Base-by-base conservation (phyloP, 2,888 invertebrate species). In the Synanthedon vespiformis region DNA sequence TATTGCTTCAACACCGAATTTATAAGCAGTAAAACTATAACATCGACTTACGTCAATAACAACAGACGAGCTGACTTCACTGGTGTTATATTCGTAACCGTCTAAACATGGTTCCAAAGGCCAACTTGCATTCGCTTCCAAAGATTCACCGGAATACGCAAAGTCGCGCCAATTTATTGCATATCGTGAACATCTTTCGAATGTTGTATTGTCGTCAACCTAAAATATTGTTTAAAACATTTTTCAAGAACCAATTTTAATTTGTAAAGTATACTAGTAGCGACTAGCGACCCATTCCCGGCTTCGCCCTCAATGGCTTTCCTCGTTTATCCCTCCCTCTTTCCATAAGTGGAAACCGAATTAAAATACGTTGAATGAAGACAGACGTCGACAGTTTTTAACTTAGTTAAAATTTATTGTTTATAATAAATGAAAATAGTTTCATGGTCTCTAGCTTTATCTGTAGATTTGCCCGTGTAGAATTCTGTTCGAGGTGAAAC, bases 21-120 rank as follows among this genome's bases (percentile, higher is more conserved):
- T 49, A 13, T 18, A 49, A 8, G 4, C n/a, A 51, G 10, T 16
- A 13, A 41, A 51, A 12, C 40, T 40, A 51, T 27, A 50, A 18
- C n/a, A 27, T 4, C 13, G n/a, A 75, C 90, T 87, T 89, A 95
- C 94, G 81, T 96, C 95, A 61, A 94, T 93, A 14, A 96, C 95
- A 61, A 95, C 91, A 11, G 95, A 95, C 1, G 95, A 95, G 58
- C 80, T 80, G 3, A 94, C 88, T 68, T 90, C 89, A 4, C 90
- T 89, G 52, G 80, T 90, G 63, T 95, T 90, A 67, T 94, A 96
- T 65, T 93, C 94, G 91, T 94, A 95, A 40, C 95, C 95, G 68
- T 93, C 89, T 48, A 84, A 69, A 70, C 95, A 96, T 5, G 89
- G 83, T 64, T 93, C 92, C 4, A 88, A 74, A 0, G 91, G 89